Evolutionary conservation across 2,797 vertebrate species (phyloP).

Genomic region (Anniella stebbinsi): DNA sequence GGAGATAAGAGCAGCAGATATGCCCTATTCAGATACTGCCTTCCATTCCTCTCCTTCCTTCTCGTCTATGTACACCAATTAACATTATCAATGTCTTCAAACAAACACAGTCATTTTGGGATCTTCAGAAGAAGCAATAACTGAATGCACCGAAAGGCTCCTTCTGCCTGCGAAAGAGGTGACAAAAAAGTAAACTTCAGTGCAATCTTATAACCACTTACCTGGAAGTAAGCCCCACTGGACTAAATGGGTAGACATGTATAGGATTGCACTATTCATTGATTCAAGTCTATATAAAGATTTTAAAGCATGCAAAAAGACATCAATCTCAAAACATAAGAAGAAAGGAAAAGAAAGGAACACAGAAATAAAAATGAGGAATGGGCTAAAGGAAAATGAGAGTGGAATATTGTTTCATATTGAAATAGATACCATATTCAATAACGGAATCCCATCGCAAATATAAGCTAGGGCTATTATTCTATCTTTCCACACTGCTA

Average conservation of each 20-base stretch:
- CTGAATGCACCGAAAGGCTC: neutral
- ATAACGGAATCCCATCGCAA: neutral
- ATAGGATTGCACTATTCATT: neutral
- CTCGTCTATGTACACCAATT: neutral
- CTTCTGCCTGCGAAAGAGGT: neutral
- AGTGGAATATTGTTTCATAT: constrained; percentile 16
- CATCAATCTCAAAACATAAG: neutral
- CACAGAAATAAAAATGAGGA: neutral
- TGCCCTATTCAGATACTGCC: neutral
- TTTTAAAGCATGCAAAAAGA: neutral
- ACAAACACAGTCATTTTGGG: neutral
- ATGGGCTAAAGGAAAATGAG: neutral
- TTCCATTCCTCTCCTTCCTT: neutral
- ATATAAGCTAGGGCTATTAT: neutral
- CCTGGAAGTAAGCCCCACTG: neutral
- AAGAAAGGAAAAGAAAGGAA: neutral
- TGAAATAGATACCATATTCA: neutral
- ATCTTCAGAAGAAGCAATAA: neutral
- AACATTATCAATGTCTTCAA: neutral
- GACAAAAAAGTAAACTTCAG: neutral
- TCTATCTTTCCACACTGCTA: constrained; percentile 5
- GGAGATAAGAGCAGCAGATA: neutral
- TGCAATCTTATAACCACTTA: neutral
- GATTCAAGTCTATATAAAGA: neutral
- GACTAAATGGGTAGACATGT: neutral